Percentiles rank a stretch among this genome's conserved stretches.
Conservation (phyloP, 2,888 invertebrate species). For the Hemaris fuciformis region DNA sequence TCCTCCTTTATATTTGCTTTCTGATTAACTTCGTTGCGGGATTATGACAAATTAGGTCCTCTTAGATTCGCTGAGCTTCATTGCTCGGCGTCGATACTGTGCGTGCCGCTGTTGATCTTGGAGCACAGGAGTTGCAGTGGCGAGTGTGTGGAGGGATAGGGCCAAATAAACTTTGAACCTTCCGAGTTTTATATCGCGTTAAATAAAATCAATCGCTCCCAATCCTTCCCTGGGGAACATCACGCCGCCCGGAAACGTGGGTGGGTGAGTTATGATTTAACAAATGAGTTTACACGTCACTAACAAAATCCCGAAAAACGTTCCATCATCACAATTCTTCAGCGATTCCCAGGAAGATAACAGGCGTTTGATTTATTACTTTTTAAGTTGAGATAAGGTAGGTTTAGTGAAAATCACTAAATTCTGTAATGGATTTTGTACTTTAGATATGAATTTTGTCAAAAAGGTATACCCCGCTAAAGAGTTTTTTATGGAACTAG, state of each 20-base stretch:
- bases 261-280: constrained; percentile 19
- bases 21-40: too few relatives aligned
- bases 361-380: constrained; percentile 5
- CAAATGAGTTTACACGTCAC: constrained; percentile 20
- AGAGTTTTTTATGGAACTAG: too few relatives aligned
- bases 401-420: not conserved
- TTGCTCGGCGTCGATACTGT: too few relatives aligned
- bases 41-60: too few relatives aligned
- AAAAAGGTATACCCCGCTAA: too few relatives aligned
- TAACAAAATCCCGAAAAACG: constrained; percentile 4
- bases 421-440: not conserved
- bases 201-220: not conserved
- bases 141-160: too few relatives aligned
- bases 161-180: too few relatives aligned
- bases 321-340: constrained; percentile 8
- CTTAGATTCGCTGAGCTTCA: too few relatives aligned
- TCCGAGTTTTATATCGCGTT: too few relatives aligned
- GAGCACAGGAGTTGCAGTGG: too few relatives aligned
- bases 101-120: too few relatives aligned
- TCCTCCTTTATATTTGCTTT: too few relatives aligned
- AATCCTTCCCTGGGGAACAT: constrained; percentile 13
- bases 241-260: constrained; percentile 9
- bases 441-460: not conserved
- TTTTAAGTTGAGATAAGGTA: not conserved
- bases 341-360: not conserved